phyloP scores from a whole-genome alignment of 1,140 invertebrate species.

The Drosophila cardini region DNA sequence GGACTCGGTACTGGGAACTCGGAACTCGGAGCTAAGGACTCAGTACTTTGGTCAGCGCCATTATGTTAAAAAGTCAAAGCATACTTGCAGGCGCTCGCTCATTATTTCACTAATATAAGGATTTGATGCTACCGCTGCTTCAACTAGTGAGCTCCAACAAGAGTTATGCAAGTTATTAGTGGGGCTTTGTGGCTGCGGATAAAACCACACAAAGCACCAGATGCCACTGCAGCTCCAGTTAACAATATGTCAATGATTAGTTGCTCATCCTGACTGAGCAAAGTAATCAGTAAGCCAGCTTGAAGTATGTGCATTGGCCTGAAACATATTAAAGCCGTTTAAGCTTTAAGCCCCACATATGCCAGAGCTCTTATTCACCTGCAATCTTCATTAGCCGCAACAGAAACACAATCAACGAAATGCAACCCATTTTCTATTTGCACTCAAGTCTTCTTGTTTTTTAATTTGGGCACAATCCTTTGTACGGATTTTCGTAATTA shows the following conservation, averaged over 20 bases:
- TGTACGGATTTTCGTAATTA: constrained; percentile 66
- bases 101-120: constrained; percentile 71
- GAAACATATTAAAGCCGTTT: constrained; percentile 40
- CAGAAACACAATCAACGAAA: constrained; percentile 71
- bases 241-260: constrained; percentile 73
- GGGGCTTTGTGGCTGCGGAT: constrained; percentile 45
- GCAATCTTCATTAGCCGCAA: constrained; percentile 70
- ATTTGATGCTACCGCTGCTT: constrained; percentile 12
- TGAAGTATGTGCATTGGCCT: constrained; percentile 50
- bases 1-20: no score
- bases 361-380: constrained; percentile 51
- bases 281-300: constrained; percentile 38
- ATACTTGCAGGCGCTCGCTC: constrained; percentile 64
- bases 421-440: constrained; percentile 37
- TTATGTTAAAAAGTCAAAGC: constrained; percentile 57
- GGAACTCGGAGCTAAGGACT: not conserved
- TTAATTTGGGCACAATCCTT: constrained; percentile 11
- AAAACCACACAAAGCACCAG: constrained; percentile 28
- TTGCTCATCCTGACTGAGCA: constrained; percentile 18
- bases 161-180: constrained; percentile 78
- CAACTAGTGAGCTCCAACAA: constrained; percentile 1
- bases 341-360: constrained; percentile 26
- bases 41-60: constrained; percentile 50
- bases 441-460: constrained; percentile 18
- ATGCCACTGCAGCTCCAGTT: constrained; percentile 25